Evolutionary conservation across 2,888 invertebrate species (phyloP).

Genomic region (Dione vanillae): DNA sequence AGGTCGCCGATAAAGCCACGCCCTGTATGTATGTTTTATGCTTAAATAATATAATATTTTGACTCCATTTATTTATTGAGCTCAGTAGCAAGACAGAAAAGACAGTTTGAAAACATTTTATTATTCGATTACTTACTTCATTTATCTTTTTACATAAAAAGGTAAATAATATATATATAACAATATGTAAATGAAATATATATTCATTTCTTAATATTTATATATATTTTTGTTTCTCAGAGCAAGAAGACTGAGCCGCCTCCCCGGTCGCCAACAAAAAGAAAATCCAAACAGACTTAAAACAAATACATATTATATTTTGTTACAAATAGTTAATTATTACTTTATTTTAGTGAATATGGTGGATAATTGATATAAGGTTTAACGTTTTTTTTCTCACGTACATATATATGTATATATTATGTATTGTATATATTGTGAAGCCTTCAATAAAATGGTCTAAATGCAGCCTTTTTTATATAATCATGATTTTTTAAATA

Average conservation of each 20-base stretch:
- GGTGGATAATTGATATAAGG: conserved; percentile 12
- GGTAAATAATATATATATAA: no score
- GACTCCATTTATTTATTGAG: no score
- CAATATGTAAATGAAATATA: no score
- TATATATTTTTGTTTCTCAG: conserved; percentile 57
- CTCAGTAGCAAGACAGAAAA: no score
- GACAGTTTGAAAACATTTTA: no score
- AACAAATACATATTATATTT: conserved; percentile 10
- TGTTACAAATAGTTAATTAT: conserved; percentile 10
- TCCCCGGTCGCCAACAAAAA: conserved; percentile 71
- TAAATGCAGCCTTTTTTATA: neutral
- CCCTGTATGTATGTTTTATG: no score
- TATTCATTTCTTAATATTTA: neutral
- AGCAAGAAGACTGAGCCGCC: conserved; percentile 78
- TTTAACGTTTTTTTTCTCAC: neutral
- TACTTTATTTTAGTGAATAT: conserved; percentile 11
- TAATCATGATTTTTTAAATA: neutral
- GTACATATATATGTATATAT: neutral
- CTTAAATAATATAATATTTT: no score
- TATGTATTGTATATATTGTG: neutral
- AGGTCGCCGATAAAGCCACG: no score
- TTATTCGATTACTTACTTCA: no score
- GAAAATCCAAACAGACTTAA: conserved; percentile 70
- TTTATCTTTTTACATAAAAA: no score
- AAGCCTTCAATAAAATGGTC: neutral